A percentile compares a stretch with the other conserved stretches of the same genome.
Evolutionary conservation across 2,113 vertebrate species (phyloP).

Genomic region (Pachycephala philippinensis): DNA sequence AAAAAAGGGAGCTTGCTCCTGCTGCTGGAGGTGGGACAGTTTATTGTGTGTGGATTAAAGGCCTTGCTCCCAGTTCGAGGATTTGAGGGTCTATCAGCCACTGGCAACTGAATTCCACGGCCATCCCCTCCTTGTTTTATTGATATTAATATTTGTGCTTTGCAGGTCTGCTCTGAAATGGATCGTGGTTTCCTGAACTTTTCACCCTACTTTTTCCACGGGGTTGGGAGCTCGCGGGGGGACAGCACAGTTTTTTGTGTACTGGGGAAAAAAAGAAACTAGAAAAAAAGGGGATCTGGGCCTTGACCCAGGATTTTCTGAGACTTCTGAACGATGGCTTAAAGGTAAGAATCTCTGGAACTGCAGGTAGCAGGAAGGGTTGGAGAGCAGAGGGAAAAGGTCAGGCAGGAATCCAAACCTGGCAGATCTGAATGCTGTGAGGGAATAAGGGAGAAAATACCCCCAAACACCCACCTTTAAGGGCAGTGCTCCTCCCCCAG

Average conservation of each 20-base stretch:
- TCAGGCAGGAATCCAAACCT: background rate
- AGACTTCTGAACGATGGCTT: background rate
- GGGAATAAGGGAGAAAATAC: background rate
- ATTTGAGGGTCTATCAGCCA: background rate
- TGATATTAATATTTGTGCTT: conserved; percentile 3
- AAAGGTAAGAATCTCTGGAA: background rate
- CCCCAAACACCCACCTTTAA: background rate
- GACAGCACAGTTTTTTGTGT: background rate
- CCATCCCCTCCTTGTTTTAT: background rate
- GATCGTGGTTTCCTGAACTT: conserved; percentile 18
- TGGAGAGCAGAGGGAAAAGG: background rate
- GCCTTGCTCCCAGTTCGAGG: background rate
- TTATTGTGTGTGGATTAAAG: conserved; percentile 19
- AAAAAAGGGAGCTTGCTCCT: background rate
- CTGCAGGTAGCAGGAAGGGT: background rate
- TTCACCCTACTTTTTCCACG: background rate
- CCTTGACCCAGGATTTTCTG: background rate
- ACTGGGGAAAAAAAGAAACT: too few species aligned
- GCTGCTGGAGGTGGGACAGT: background rate
- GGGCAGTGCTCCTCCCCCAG: background rate
- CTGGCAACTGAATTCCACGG: background rate
- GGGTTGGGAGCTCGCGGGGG: background rate
- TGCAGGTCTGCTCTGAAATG: background rate
- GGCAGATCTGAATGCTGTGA: background rate
- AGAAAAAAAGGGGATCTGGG: background rate